Percentiles rank a stretch among this genome's conserved stretches.
phyloP scores from a whole-genome alignment of 2,113 vertebrate genomes.

The Tupaia chinensis region DNA sequence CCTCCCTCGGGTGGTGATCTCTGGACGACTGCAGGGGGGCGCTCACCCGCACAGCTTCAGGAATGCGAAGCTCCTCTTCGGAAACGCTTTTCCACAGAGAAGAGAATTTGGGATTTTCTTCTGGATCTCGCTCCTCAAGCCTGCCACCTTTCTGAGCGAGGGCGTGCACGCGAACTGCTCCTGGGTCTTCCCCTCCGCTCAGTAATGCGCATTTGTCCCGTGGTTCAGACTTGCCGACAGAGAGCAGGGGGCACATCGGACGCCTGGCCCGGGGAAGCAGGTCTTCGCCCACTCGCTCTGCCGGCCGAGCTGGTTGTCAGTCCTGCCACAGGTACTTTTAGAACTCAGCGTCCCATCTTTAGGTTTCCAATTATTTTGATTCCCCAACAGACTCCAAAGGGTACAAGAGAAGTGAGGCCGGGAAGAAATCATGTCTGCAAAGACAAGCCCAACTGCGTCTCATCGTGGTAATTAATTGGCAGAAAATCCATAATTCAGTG shows the following conservation, averaged over 20 bases:
- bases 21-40: not conserved
- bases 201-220: not conserved
- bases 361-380: slow-evolving; percentile 57
- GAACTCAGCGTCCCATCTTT: not conserved
- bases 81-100: not conserved
- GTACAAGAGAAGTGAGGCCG: not conserved
- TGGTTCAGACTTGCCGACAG: not conserved
- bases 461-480: slow-evolving; percentile 63
- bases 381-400: not conserved
- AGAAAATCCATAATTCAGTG: slow-evolving; percentile 72
- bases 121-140: not conserved
- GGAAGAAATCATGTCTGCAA: not conserved
- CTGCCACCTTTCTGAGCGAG: not conserved
- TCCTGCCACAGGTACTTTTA: slow-evolving; percentile 7
- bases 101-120: not conserved
- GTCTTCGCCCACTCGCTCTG: not conserved
- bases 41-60: not conserved
- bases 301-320: slow-evolving; percentile 7
- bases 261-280: not conserved
- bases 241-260: not conserved
- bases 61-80: not conserved
- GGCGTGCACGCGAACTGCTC: not conserved
- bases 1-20: not conserved
- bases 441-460: slow-evolving; percentile 15
- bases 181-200: not conserved